phyloP scores from a whole-genome alignment of 2,888 invertebrate genomes.

The Gymnocheta viridis region DNA sequence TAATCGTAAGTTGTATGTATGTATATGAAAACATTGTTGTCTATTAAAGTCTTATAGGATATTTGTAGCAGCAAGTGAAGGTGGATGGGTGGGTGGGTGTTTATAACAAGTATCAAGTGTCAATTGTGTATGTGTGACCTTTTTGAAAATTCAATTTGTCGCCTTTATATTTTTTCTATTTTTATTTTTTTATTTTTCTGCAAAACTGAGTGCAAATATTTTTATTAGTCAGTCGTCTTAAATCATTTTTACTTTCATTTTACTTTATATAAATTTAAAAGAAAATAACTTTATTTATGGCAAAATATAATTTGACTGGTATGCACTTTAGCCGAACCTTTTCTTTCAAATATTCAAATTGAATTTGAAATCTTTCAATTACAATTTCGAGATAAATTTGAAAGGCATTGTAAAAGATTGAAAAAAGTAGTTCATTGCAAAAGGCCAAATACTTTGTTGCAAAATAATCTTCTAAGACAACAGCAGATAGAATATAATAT shows the following conservation, averaged over 20 bases:
- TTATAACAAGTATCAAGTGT: conserved; percentile 75
- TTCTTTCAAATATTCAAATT: conserved; percentile 27
- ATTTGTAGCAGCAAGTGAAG: neutral
- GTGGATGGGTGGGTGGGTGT: conserved; percentile 29
- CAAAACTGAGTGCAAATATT: conserved; percentile 75
- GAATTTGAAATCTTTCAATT: conserved; percentile 23
- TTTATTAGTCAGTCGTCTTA: conserved; percentile 75
- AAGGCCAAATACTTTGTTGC: neutral
- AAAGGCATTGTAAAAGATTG: neutral
- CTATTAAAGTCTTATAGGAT: neutral
- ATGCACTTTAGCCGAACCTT: conserved; percentile 20
- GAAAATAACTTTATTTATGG: conserved; percentile 33
- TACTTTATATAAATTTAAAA: conserved; percentile 13
- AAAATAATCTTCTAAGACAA: neutral
- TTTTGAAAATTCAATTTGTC: conserved; percentile 79
- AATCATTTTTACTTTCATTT: conserved; percentile 40
- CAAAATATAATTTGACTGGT: conserved; percentile 40
- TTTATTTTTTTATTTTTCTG: neutral
- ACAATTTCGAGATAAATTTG: neutral
- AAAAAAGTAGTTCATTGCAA: neutral
- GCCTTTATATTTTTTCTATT: conserved; percentile 75
- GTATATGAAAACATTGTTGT: no score
- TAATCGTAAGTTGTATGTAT: neutral
- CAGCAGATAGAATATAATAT: no score
- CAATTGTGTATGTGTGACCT: conserved; percentile 78